Base-by-base conservation (phyloP, 2,888 invertebrate species). In the Hydropsyche betteni region DNA sequence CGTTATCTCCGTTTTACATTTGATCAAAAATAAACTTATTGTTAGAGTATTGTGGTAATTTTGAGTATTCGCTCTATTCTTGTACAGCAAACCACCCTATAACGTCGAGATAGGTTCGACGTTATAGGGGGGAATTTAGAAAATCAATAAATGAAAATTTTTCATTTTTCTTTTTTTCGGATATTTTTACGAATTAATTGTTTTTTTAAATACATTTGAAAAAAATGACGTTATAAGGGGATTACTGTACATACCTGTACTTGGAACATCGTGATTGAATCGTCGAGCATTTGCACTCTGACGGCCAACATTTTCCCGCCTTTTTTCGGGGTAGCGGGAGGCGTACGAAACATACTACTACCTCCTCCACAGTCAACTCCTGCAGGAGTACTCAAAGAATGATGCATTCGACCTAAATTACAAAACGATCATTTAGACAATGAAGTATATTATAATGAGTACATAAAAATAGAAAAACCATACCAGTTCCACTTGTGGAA, bases 251-350 rank as follows among this genome's bases (percentile, higher is more conserved):
- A 86, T 83, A 95, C 95, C 93, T 96, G 95, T 80, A 96, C 93
- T 91, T 96, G 95, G 86, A 96, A 96, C 89, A 95, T 93, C 81
- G 95, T 95, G 83, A 94, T 89, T 73, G 93, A 91, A 85, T 96
- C 96, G 84, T 96, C 95, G 80, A 96, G 88, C 95, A 95, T 95
- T 86, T 94, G 94, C 75, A 96, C 93, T 81, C 94, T 88, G 79
- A 95, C 92, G 74, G 94, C 94, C 79, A 96, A 89, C 92, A 96
- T 95, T 86, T 96, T 96, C 83, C 95, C 95, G 81, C 92, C 92
- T 82, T 94, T 94, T 82, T 93, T 91, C 74, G 93, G 94, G 80
- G 94, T 93, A 80, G 93, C 89, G 73, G 94, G 93, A 77, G 93
- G 93, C 80, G 94, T 93, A 79, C 93, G 89, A 79, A 88, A 86